phyloP scores from a whole-genome alignment of 2,888 invertebrate species.

The Nymphalis c-album region DNA sequence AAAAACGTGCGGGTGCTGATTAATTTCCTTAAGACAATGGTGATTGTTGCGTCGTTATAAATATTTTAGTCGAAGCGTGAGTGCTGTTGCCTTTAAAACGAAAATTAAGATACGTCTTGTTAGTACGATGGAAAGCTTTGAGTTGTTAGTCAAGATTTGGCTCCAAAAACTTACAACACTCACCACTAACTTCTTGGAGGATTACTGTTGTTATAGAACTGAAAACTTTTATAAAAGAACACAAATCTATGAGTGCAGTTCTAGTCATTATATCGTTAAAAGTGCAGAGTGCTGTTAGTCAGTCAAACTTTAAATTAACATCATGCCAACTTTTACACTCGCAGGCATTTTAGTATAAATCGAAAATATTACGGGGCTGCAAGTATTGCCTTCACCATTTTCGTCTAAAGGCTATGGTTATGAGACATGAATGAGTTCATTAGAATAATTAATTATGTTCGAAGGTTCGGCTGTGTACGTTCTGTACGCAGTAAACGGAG shows the following conservation, averaged over 20 bases:
- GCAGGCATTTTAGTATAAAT: conserved; percentile 70
- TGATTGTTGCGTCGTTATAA: conserved; percentile 25
- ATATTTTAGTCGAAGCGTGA: conserved; percentile 28
- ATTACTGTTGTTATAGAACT: conserved; percentile 75
- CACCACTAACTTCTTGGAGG: conserved; percentile 77
- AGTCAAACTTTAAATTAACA: conserved; percentile 58
- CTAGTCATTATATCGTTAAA: conserved; percentile 60
- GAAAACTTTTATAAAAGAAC: conserved; percentile 73
- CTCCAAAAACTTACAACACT: conserved; percentile 78
- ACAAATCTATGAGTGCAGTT: conserved; percentile 72
- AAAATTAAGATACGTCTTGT: conserved; percentile 27
- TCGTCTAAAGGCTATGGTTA: conserved; percentile 48
- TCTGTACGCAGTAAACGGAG: conserved; percentile 65
- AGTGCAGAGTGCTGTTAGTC: conserved; percentile 80
- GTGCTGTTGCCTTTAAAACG: conserved; percentile 21
- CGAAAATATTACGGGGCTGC: conserved; percentile 67
- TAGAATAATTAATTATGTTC: conserved; percentile 34
- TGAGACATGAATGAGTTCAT: conserved; percentile 37
- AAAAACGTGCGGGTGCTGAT: conserved; percentile 26
- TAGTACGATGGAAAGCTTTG: conserved; percentile 39
- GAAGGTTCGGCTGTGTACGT: conserved; percentile 59
- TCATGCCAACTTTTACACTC: conserved; percentile 75
- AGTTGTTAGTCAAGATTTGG: conserved; percentile 66
- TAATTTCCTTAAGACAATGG: conserved; percentile 19
- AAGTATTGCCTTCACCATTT: conserved; percentile 56